These are phyloP conservation scores for Xylocopa sonorina DNA, from an alignment of 1,140 invertebrate genomes.

Conservation along the genomic window DNA sequence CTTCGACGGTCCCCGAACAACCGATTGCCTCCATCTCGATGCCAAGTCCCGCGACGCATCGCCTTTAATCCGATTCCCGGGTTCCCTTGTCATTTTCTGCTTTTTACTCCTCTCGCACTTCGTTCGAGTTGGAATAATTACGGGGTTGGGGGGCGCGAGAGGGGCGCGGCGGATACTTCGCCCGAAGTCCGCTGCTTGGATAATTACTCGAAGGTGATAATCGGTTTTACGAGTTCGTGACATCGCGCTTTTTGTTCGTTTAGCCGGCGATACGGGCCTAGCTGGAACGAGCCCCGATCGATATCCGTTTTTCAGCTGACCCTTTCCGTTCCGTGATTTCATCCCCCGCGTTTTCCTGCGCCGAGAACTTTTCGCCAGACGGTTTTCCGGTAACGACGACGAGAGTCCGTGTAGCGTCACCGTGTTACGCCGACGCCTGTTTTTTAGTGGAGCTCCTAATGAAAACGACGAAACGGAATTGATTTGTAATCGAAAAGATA, in stretches of 20 bases:
- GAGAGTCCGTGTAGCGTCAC: too few relatives aligned
- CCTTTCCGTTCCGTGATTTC: neutral
- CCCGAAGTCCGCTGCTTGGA: slow-evolving; percentile 26
- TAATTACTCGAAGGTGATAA: slow-evolving; percentile 45
- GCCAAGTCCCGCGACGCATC: neutral
- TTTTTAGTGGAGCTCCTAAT: too few relatives aligned
- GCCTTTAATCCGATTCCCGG: slow-evolving; percentile 14
- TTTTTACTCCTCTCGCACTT: neutral
- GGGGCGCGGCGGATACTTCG: slow-evolving; percentile 7
- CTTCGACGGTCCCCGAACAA: neutral
- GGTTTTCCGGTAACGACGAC: too few relatives aligned
- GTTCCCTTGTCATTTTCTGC: slow-evolving; percentile 12
- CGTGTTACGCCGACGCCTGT: too few relatives aligned
- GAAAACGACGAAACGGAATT: too few relatives aligned
- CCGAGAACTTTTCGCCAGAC: too few relatives aligned
- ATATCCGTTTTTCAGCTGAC: slow-evolving; percentile 15
- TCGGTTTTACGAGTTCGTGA: slow-evolving; percentile 36
- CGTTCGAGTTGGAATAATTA: slow-evolving; percentile 30
- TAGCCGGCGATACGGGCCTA: neutral
- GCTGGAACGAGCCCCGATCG: slow-evolving; percentile 16
- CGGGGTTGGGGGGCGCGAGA: neutral
- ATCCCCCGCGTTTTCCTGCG: too few relatives aligned
- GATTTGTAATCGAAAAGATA: too few relatives aligned
- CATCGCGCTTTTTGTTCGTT: slow-evolving; percentile 14
- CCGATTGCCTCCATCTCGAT: neutral